A percentile compares a stretch with the other conserved stretches of the same genome.
These are phyloP conservation scores for Drepanosiphum platanoidis DNA, from an alignment of 2,888 invertebrate species.

Conservation along the genomic window DNA sequence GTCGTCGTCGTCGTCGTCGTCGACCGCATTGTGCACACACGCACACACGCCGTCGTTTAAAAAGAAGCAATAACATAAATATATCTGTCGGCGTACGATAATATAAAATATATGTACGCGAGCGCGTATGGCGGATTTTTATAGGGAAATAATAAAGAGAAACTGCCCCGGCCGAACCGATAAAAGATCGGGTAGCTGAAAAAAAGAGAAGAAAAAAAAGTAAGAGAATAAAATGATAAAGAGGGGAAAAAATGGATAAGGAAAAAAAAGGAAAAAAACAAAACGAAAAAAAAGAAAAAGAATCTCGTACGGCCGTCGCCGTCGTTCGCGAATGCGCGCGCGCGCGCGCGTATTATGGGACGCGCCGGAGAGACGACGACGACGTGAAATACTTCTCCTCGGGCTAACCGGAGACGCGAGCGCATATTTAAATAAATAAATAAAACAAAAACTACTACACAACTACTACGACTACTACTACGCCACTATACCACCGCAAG, in stretches of 20 bases:
- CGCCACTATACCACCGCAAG: not conserved
- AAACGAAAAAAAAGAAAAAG: not conserved
- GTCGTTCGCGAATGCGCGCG: no score
- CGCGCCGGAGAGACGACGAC: constrained; percentile 14
- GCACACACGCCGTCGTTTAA: constrained; percentile 7
- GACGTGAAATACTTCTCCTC: constrained; percentile 39
- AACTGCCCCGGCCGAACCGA: constrained; percentile 43
- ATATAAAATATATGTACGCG: not conserved
- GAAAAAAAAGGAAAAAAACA: not conserved
- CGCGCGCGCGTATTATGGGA: not conserved
- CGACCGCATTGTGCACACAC: no score
- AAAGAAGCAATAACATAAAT: constrained; percentile 30
- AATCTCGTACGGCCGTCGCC: not conserved
- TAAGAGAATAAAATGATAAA: not conserved
- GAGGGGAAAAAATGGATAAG: not conserved
- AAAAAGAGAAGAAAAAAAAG: constrained; percentile 22
- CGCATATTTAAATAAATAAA: constrained; percentile 48
- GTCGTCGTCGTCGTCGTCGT: not conserved
- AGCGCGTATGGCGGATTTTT: not conserved
- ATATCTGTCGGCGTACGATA: not conserved
- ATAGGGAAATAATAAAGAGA: constrained; percentile 42
- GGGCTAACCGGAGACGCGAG: not conserved
- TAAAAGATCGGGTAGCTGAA: constrained; percentile 58
- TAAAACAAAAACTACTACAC: not conserved
- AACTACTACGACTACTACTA: not conserved